Base-by-base conservation (phyloP, 2,888 invertebrate species). In the Leptodirus hochenwartii region DNA sequence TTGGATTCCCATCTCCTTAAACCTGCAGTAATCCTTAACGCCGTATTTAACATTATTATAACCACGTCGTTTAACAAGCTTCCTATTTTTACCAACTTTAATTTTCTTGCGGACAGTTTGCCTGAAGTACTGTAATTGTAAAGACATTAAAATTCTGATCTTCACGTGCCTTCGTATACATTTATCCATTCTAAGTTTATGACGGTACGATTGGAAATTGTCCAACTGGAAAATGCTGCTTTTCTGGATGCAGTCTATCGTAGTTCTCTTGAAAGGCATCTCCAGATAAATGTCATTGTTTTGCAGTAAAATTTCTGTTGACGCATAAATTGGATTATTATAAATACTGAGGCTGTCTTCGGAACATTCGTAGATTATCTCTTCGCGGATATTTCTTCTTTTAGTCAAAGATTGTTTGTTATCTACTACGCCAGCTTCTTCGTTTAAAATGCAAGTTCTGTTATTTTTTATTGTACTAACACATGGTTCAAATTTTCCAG, bases 61-160 rank as follows among this genome's bases (percentile, higher is more conserved):
- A 13, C 14, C 27, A 27, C 15, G 10, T 20, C 20, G 37, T 28
- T 33, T 34, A 35, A 24, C 33, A 31, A 37, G 56, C 54, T 32
- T 40, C 15, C 37, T 30, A 27, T 27, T 27, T 30, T 22, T 33
- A 10, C 12, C 17, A 15, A 44, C 33, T 37, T 60, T 66, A 32
- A 64, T 61, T 14, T 69, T 61, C 56, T n/a, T n/a, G n/a, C n/a
- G n/a, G n/a, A n/a, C n/a, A n/a, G n/a, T n/a, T n/a, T n/a, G n/a
- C n/a, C n/a, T n/a, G n/a, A n/a, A n/a, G n/a, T n/a, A n/a, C n/a
- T n/a, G n/a, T n/a, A 74, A 61, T 34, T 74, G 58, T 35, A 76
- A 51, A 8, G 72, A 70, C 41, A 75, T 53, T 64, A 75, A 70
- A 27, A 75, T 66, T 10, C 74, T 58, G 12, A 75, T 66, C 32